Evolutionary conservation across 2,113 vertebrate genomes (phyloP).

Genomic region (Dermatemys mawii): DNA sequence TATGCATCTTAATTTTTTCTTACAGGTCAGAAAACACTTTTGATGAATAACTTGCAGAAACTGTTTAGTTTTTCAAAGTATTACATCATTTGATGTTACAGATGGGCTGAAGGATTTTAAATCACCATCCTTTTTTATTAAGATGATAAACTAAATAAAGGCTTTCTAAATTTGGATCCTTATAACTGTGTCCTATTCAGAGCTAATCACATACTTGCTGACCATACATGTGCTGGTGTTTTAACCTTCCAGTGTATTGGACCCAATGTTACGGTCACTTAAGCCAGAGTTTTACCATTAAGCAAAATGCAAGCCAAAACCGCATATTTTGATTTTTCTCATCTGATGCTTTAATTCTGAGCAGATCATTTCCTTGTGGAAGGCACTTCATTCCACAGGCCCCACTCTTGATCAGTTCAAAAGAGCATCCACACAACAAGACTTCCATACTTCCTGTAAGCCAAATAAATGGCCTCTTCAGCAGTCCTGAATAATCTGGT

Average conservation of each 20-base stretch:
- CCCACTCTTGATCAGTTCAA: neutral
- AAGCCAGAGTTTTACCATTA: neutral
- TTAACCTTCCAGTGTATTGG: neutral
- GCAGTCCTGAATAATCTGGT: neutral
- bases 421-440: neutral
- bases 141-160: neutral
- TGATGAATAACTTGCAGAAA: neutral
- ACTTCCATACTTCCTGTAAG: accelerated
- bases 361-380: neutral
- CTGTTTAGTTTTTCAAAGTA: neutral
- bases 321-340: neutral
- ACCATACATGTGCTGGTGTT: neutral
- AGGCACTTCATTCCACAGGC: accelerated
- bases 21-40: neutral
- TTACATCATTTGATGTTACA: neutral
- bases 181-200: neutral
- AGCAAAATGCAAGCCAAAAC: neutral
- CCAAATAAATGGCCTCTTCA: no score
- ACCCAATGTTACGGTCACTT: neutral
- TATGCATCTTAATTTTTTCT: neutral
- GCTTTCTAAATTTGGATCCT: neutral
- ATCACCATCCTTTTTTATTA: neutral
- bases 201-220: neutral
- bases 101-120: neutral
- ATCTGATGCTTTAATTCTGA: neutral